Evolutionary conservation across 2,113 vertebrate species (phyloP), one percentile per base, ranked within the genome.

Genomic region (Hemichromis elongatus): DNA sequence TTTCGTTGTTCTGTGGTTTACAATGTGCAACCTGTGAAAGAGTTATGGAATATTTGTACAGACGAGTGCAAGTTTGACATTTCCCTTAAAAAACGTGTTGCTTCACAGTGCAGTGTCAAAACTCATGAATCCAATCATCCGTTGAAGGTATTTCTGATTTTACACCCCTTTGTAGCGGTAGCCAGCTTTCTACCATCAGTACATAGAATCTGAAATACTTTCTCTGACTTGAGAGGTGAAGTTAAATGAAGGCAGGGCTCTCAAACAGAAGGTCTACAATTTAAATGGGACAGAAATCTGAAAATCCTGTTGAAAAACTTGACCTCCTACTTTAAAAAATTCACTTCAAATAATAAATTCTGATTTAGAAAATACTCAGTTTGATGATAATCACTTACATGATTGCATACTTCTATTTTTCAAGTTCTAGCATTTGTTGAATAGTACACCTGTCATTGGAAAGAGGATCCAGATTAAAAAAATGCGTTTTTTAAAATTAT

Each of bases 401-500:
- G 26, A n/a, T n/a, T 21, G n/a, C 9, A 54, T 54, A 54, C 52
- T 54, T 54, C n/a, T 21, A 54, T 21, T 21, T 5, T 10, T 3
- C 52, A 1, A n/a, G 9, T 54, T 54, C 9, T n/a, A 21, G 52
- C 9, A 21, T 54, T 54, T 53, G 5, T 53, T 11, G 4, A 53
- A 11, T 53, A n/a, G n/a, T 53, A 53, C 18, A 10, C 52, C 52
- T 5, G 19, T 53, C 4, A 54, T 4, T n/a, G 5, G 18, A 35
- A 52, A 35, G 11, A 12, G 13, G 26, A 53, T 19, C 37, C 66
- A 57, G 5, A 33, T 47, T 63, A 10, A 7, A 57, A 57, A 45
- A 33, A n/a, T n/a, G n/a, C 1, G 13, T 47, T n/a, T 68, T 61
- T 12, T 52, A 1, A 0, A 1, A 21, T 11, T 66, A 9, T n/a